Conservation (phyloP, 2,888 invertebrate genomes). For the Crepidodera aurea region DNA sequence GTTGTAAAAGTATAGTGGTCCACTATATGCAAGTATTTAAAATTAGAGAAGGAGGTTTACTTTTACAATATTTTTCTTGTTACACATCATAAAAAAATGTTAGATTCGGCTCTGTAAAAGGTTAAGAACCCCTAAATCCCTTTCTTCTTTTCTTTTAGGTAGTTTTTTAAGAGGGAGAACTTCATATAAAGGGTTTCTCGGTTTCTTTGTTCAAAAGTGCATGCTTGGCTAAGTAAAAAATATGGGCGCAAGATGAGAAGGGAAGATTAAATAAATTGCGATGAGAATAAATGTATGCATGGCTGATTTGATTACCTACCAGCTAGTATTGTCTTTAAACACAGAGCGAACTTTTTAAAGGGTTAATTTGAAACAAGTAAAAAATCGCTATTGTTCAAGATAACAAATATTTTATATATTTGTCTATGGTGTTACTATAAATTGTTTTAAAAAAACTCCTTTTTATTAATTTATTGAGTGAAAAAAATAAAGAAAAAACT, state of each 20-base stretch:
- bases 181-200: conserved; percentile 41
- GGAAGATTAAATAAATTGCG: conserved; percentile 35
- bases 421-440: too few species aligned
- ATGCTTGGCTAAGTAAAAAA: conserved; percentile 39
- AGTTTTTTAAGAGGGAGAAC: conserved; percentile 15
- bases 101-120: not conserved
- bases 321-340: conserved; percentile 19
- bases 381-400: not conserved
- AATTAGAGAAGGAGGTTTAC: too few species aligned
- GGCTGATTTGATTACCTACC: conserved; percentile 24
- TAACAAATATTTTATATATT: too few species aligned
- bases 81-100: too few species aligned
- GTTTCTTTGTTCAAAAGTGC: conserved; percentile 42
- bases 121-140: not conserved
- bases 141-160: not conserved
- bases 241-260: conserved; percentile 29
- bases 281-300: conserved; percentile 20
- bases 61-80: too few species aligned
- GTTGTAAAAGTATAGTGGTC: too few species aligned
- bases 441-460: too few species aligned
- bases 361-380: conserved; percentile 1
- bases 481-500: too few species aligned
- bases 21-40: too few species aligned
- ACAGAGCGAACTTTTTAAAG: not conserved
- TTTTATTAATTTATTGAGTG: too few species aligned